These are phyloP conservation scores for Apogon talboti DNA, from an alignment of 2,797 vertebrate genomes.

Conservation along the genomic window DNA sequence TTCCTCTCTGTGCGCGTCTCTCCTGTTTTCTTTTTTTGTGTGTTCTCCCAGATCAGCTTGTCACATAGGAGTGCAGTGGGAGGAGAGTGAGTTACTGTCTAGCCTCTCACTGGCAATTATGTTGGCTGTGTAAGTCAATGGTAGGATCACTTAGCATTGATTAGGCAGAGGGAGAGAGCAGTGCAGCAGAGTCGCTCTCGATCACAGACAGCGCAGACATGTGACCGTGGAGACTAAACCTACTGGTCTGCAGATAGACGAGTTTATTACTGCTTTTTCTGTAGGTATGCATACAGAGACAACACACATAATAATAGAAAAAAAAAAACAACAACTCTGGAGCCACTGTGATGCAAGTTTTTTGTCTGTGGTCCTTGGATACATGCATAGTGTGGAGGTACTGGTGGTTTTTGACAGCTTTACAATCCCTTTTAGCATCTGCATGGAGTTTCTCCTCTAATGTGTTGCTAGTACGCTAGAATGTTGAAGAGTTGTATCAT, in stretches of 20 bases:
- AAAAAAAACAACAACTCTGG: not conserved
- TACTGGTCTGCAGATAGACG: slow-evolving; percentile 21
- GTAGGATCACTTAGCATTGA: slow-evolving; percentile 89
- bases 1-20: slow-evolving; percentile 16
- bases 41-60: slow-evolving; percentile 76
- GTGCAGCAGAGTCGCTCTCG: slow-evolving; percentile 67
- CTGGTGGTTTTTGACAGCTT: not conserved
- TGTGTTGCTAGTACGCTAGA: slow-evolving; percentile 11
- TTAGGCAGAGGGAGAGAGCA: slow-evolving; percentile 80
- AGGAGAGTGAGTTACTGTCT: slow-evolving; percentile 86
- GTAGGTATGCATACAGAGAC: slow-evolving; percentile 5
- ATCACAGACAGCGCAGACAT: slow-evolving; percentile 60
- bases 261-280: slow-evolving; percentile 26
- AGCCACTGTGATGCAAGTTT: too few species aligned
- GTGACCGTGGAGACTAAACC: slow-evolving; percentile 41
- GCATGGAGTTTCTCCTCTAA: slow-evolving; percentile 8
- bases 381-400: slow-evolving; percentile 1
- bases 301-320: not conserved
- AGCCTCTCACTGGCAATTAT: slow-evolving; percentile 86
- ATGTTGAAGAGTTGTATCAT: slow-evolving; percentile 29
- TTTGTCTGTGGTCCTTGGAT: not conserved
- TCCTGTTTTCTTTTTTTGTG: slow-evolving; percentile 47
- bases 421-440: slow-evolving; percentile 1
- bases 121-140: slow-evolving; percentile 86
- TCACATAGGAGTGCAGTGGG: slow-evolving; percentile 78